A percentile compares a stretch with the other conserved stretches of the same genome.
phyloP scores from a whole-genome alignment of 2,888 invertebrate species.

The Tenthredo amoena region DNA sequence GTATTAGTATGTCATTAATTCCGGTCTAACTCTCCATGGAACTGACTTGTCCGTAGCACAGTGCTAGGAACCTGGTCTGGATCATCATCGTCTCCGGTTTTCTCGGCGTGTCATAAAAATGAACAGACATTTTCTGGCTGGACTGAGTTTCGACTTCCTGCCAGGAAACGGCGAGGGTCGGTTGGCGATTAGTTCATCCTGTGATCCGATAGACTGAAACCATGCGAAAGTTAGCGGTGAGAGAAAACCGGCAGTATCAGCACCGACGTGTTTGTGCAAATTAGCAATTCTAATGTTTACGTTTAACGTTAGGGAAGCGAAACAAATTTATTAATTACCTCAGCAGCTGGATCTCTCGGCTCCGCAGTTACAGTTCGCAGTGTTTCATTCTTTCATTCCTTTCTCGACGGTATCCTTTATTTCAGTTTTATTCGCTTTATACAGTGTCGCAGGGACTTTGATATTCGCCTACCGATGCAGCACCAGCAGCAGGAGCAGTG shows the following conservation, averaged over 20 bases:
- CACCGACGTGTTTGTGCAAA: slow-evolving; percentile 63
- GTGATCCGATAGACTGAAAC: neutral
- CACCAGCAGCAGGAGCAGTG: slow-evolving; percentile 51
- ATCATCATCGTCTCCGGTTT: neutral
- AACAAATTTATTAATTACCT: slow-evolving; percentile 69
- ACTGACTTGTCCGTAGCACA: neutral
- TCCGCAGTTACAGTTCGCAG: neutral
- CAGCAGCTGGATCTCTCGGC: slow-evolving; percentile 29
- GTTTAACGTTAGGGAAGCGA: slow-evolving; percentile 56
- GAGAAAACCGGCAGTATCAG: slow-evolving; percentile 8
- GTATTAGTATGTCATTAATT: neutral
- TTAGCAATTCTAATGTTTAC: slow-evolving; percentile 71
- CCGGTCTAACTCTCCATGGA: neutral
- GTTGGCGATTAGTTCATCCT: neutral
- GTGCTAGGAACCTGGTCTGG: neutral
- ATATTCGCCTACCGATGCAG: slow-evolving; percentile 12
- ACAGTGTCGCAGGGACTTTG: slow-evolving; percentile 14
- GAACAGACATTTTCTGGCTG: neutral
- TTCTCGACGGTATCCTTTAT: neutral
- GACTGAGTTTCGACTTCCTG: neutral
- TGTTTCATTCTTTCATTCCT: neutral
- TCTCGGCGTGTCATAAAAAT: neutral
- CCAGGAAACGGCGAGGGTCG: neutral
- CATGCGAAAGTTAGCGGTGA: neutral
- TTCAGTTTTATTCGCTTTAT: slow-evolving; percentile 10